phyloP scores from a whole-genome alignment of 2,888 invertebrate genomes.

The Dasysyrphus tricinctus region DNA sequence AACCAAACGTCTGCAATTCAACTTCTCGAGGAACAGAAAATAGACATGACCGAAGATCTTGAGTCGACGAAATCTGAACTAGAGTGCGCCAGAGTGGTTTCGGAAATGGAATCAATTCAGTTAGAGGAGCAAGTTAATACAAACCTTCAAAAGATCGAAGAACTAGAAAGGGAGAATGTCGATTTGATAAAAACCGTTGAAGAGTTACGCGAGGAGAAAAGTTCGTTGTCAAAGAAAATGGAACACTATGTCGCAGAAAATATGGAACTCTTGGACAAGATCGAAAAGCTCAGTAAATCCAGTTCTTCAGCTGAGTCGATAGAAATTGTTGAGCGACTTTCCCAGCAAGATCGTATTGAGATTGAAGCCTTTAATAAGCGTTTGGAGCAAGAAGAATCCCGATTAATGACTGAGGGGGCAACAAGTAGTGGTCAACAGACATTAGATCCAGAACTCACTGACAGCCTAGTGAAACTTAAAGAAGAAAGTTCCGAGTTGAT shows the following conservation, averaged over 20 bases:
- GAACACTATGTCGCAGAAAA: slow-evolving; percentile 89
- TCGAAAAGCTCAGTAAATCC: slow-evolving; percentile 88
- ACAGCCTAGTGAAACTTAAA: slow-evolving; percentile 85
- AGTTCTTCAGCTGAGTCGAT: slow-evolving; percentile 91
- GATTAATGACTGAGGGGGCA: slow-evolving; percentile 42
- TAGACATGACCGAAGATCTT: slow-evolving; percentile 86
- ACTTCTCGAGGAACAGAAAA: slow-evolving; percentile 85
- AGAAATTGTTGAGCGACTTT: slow-evolving; percentile 89
- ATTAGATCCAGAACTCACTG: slow-evolving; percentile 84
- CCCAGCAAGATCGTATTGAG: slow-evolving; percentile 89
- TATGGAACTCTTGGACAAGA: slow-evolving; percentile 88
- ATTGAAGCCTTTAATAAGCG: slow-evolving; percentile 88
- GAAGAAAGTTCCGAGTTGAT: slow-evolving; percentile 88
- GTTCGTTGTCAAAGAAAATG: slow-evolving; percentile 86
- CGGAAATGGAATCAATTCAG: slow-evolving; percentile 91
- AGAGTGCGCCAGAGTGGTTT: slow-evolving; percentile 87
- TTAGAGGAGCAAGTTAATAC: slow-evolving; percentile 90
- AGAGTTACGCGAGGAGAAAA: slow-evolving; percentile 86
- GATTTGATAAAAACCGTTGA: slow-evolving; percentile 84
- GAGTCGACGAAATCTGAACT: slow-evolving; percentile 86
- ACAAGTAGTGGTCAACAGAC: slow-evolving; percentile 75
- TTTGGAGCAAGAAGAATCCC: slow-evolving; percentile 75
- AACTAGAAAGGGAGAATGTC: slow-evolving; percentile 78
- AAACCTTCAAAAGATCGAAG: slow-evolving; percentile 84
- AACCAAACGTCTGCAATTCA: slow-evolving; percentile 81